A percentile compares a stretch with the other conserved stretches of the same genome.
phyloP scores from a whole-genome alignment of 2,888 invertebrate genomes.

The Himalopsyche anomala region DNA sequence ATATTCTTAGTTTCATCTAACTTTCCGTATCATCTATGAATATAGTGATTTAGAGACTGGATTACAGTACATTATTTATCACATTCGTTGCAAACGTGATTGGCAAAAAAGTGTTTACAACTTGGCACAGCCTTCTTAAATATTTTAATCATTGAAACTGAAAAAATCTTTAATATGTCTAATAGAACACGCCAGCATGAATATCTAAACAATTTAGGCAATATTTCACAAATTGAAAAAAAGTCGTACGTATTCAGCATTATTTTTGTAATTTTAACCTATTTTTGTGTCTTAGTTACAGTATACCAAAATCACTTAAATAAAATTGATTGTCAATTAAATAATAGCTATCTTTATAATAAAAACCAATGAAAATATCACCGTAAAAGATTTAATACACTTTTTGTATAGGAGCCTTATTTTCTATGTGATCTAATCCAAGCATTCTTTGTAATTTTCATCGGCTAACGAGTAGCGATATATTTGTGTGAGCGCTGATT shows the following conservation, averaged over 20 bases:
- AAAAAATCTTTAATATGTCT: too few species aligned
- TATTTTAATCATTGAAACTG: too few species aligned
- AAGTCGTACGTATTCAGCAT: not conserved
- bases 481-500: not conserved
- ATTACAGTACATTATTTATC: too few species aligned
- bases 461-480: not conserved
- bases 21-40: too few species aligned
- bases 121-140: too few species aligned
- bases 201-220: too few species aligned
- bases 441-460: slow-evolving; percentile 10
- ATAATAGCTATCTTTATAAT: not conserved
- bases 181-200: too few species aligned
- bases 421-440: not conserved
- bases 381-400: slow-evolving; percentile 15
- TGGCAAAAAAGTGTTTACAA: too few species aligned
- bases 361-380: slow-evolving; percentile 3
- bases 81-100: too few species aligned
- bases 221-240: not conserved
- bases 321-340: slow-evolving; percentile 16
- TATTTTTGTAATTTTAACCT: not conserved
- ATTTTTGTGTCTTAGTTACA: not conserved
- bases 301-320: not conserved
- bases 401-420: slow-evolving; percentile 9
- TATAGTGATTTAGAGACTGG: too few species aligned
- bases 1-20: too few species aligned